A percentile compares a stretch with the other conserved stretches of the same genome.
phyloP scores from a whole-genome alignment of 2,797 vertebrate species.

The Limosa lapponica region DNA sequence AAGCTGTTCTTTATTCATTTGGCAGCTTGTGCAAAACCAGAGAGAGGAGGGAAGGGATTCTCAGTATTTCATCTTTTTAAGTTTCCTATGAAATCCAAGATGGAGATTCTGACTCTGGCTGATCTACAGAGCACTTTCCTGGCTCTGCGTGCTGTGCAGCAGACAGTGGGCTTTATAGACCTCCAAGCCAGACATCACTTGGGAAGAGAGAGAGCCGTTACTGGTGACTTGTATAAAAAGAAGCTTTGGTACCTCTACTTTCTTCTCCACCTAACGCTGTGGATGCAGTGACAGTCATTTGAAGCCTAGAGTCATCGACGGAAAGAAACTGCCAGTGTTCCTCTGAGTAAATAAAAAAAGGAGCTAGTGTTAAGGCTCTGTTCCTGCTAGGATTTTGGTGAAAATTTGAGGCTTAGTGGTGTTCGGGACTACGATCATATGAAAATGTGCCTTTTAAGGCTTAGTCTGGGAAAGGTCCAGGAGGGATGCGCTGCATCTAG shows the following conservation, averaged over 20 bases:
- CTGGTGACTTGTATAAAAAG: background rate
- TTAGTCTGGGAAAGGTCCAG: background rate
- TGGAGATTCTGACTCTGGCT: background rate
- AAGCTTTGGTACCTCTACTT: background rate
- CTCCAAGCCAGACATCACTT: background rate
- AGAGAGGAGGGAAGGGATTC: background rate
- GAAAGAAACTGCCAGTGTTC: background rate
- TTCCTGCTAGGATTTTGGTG: background rate
- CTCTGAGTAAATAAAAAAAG: background rate
- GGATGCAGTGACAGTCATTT: background rate
- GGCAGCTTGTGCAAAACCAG: background rate
- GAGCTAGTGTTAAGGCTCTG: background rate
- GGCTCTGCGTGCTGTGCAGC: background rate
- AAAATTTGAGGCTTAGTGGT: background rate
- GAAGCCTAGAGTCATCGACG: background rate
- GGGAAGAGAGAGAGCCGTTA: background rate
- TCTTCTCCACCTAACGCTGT: background rate
- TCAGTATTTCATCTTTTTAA: background rate
- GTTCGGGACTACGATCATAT: background rate
- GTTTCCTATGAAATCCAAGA: background rate
- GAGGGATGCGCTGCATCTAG: background rate
- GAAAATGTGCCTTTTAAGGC: background rate
- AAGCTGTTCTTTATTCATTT: constrained; percentile 36
- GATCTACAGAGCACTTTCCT: background rate
- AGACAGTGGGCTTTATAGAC: background rate